Evolutionary conservation across 2,113 vertebrate species (phyloP).

Genomic region (Ameiurus melas): DNA sequence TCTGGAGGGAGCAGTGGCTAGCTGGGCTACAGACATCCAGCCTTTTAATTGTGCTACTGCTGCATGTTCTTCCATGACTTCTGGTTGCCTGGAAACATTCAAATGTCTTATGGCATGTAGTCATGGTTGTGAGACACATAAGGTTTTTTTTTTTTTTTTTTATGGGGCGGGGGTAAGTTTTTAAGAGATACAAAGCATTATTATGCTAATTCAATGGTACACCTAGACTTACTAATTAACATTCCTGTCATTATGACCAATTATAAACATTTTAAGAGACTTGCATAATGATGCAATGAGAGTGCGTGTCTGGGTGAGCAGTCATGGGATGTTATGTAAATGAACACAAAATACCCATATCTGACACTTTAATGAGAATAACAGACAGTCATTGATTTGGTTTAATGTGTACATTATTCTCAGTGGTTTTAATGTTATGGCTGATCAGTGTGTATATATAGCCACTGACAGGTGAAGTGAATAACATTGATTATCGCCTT

Average conservation of each 20-base stretch:
- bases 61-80: slow-evolving; percentile 24
- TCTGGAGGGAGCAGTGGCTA: not conserved
- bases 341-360: not conserved
- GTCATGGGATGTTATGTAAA: slow-evolving; percentile 21
- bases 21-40: slow-evolving; percentile 5
- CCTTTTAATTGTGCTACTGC: slow-evolving; percentile 37
- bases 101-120: slow-evolving; percentile 44
- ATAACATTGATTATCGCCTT: too few species aligned
- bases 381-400: not conserved
- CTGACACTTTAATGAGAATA: not conserved
- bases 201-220: slow-evolving; percentile 25
- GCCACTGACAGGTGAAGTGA: too few species aligned
- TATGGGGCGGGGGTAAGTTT: too few species aligned
- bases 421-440: too few species aligned
- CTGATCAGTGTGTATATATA: too few species aligned
- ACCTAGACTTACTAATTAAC: slow-evolving; percentile 16
- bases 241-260: slow-evolving; percentile 1
- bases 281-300: not conserved
- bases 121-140: slow-evolving; percentile 41
- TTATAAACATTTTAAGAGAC: slow-evolving; percentile 8
- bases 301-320: not conserved
- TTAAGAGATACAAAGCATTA: not conserved
- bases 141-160: too few species aligned
- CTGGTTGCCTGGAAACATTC: slow-evolving; percentile 74
- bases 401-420: not conserved